phyloP scores from a whole-genome alignment of 2,113 vertebrate species.

The Toxotes chatareus region DNA sequence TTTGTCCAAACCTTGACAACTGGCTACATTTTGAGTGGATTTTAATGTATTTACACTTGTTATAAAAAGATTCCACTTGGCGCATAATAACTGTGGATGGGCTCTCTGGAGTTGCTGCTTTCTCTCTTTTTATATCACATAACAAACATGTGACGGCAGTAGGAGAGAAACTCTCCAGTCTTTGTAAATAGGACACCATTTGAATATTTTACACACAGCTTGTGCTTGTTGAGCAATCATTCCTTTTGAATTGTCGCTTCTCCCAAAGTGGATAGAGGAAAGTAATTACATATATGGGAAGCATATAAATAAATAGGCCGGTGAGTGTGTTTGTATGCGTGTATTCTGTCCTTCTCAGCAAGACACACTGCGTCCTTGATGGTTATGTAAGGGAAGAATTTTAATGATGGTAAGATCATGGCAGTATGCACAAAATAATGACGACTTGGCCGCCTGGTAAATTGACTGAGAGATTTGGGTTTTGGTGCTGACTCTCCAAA shows the following conservation, averaged over 20 bases:
- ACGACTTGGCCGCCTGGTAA: conserved; percentile 60
- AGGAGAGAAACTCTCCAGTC: conserved; percentile 58
- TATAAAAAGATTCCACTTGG: conserved; percentile 58
- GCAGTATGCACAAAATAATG: conserved; percentile 56
- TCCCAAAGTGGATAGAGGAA: conserved; percentile 33
- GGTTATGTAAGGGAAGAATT: conserved; percentile 62
- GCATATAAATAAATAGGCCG: conserved; percentile 31
- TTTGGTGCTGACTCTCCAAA: conserved; percentile 64
- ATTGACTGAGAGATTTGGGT: conserved; percentile 61
- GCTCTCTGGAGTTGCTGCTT: conserved; percentile 61
- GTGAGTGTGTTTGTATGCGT: background rate
- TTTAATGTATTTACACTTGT: conserved; percentile 59
- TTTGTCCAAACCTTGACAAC: conserved; percentile 45
- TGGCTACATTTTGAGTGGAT: conserved; percentile 19
- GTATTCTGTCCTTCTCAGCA: conserved; percentile 23
- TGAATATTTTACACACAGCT: conserved; percentile 69
- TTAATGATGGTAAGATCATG: conserved; percentile 60
- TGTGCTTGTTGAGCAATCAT: conserved; percentile 39
- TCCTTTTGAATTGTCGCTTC: conserved; percentile 47
- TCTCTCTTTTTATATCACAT: conserved; percentile 63
- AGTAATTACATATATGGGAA: conserved; percentile 24
- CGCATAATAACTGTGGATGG: conserved; percentile 51
- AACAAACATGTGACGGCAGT: conserved; percentile 73
- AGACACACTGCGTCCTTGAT: conserved; percentile 44
- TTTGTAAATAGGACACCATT: conserved; percentile 73